Conservation (phyloP, 2,888 invertebrate genomes). For the Drosophila rellima region DNA sequence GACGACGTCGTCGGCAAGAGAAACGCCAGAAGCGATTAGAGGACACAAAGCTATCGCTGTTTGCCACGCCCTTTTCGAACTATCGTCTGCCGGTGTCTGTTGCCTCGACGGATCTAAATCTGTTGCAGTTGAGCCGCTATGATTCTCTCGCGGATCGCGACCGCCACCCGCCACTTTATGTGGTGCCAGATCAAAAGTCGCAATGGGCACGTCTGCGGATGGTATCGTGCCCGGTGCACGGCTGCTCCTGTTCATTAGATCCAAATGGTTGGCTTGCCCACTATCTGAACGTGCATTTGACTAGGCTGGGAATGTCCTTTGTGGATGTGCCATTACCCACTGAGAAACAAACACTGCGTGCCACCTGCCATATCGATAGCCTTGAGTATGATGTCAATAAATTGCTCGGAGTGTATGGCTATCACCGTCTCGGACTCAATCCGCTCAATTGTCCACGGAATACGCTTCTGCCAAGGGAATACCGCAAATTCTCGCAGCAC, state of each 20-base stretch:
- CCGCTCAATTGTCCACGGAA: conserved; percentile 61
- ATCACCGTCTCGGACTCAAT: conserved; percentile 55
- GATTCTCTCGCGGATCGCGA: conserved; percentile 32
- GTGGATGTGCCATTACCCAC: conserved; percentile 37
- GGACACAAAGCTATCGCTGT: not conserved
- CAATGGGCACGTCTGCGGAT: conserved; percentile 43
- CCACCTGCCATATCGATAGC: conserved; percentile 26
- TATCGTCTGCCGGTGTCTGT: conserved; percentile 47
- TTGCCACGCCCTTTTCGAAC: conserved; percentile 39
- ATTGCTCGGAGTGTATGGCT: conserved; percentile 55
- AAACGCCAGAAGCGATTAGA: conserved; percentile 27
- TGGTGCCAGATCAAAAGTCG: conserved; percentile 46
- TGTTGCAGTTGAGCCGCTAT: conserved; percentile 39
- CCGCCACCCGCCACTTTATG: conserved; percentile 35
- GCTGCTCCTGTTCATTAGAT: conserved; percentile 32
- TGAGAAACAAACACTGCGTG: conserved; percentile 32
- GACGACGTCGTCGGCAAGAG: conserved; percentile 25
- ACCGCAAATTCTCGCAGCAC: conserved; percentile 63
- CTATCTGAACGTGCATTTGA: conserved; percentile 38
- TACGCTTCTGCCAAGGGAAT: conserved; percentile 50
- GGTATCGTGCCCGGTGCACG: conserved; percentile 46
- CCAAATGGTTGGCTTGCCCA: conserved; percentile 50
- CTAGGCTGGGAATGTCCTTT: conserved; percentile 22
- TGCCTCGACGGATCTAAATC: conserved; percentile 22
- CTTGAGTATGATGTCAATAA: conserved; percentile 37